These are phyloP conservation scores for Reticulitermes speratus DNA, from an alignment of 1,140 invertebrate genomes.

Conservation along the genomic window DNA sequence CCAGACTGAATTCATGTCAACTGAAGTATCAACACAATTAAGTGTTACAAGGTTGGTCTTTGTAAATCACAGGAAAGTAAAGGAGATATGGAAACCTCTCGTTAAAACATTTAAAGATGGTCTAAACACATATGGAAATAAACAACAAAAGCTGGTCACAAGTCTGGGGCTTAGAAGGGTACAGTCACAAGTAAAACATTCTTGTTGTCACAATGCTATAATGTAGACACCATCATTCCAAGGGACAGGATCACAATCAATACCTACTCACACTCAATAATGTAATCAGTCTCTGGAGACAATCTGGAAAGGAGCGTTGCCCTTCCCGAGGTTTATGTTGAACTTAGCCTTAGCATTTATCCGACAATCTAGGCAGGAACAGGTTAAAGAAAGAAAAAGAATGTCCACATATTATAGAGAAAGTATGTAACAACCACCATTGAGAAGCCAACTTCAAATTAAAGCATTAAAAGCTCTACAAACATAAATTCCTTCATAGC, in stretches of 20 bases:
- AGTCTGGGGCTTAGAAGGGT: too few relatives aligned
- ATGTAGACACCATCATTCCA: slow-evolving; percentile 6
- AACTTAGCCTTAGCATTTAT: slow-evolving; percentile 36
- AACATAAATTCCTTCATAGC: neutral
- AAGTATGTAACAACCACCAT: neutral
- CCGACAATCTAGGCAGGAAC: slow-evolving; percentile 44
- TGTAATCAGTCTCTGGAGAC: slow-evolving; percentile 32
- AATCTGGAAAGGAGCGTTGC: slow-evolving; percentile 34
- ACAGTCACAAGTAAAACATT: too few relatives aligned
- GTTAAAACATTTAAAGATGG: neutral
- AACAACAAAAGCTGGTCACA: neutral
- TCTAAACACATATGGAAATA: too few relatives aligned
- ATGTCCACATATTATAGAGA: neutral
- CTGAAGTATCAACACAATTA: neutral
- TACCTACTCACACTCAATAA: slow-evolving; percentile 30
- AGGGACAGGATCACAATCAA: neutral
- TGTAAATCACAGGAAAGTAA: neutral
- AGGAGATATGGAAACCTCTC: neutral
- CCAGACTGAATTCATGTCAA: neutral
- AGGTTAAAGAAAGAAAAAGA: slow-evolving; percentile 45
- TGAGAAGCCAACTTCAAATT: neutral
- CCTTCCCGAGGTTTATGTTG: slow-evolving; percentile 34
- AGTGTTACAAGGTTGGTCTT: neutral
- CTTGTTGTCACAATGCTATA: too few relatives aligned
- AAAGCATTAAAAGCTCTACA: neutral